phyloP scores from a whole-genome alignment of 2,113 vertebrate genomes.

The Trematocara nigrifrons region DNA sequence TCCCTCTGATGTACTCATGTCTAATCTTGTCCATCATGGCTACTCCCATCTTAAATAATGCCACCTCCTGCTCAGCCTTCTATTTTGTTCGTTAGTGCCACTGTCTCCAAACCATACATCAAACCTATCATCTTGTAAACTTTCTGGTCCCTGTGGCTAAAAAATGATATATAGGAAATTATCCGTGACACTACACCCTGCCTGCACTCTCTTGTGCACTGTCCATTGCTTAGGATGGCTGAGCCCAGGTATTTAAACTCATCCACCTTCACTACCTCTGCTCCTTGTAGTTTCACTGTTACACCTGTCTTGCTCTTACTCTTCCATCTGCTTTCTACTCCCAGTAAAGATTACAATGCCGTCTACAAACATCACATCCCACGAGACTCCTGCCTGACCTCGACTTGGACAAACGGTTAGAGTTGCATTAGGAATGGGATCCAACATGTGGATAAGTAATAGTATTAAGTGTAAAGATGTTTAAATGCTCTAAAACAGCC shows the following conservation, averaged over 20 bases:
- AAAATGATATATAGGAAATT: background rate
- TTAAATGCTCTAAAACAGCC: background rate
- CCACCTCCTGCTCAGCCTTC: background rate
- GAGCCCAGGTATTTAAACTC: background rate
- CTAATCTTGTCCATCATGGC: background rate
- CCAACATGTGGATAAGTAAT: background rate
- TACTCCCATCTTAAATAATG: background rate
- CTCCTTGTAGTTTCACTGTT: background rate
- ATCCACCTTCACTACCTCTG: background rate
- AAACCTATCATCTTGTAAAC: background rate
- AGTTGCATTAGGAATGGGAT: background rate
- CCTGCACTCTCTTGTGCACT: background rate
- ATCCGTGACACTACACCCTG: background rate
- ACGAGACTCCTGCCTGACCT: background rate
- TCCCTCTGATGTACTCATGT: background rate
- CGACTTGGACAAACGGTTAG: background rate
- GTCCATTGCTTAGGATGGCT: background rate
- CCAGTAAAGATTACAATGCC: background rate
- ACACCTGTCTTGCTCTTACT: background rate
- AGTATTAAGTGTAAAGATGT: background rate
- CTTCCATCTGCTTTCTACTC: background rate
- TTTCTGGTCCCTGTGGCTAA: background rate
- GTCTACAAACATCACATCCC: background rate
- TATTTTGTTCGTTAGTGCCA: accelerated
- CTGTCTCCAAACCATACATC: background rate